Base-by-base conservation (phyloP, 2,113 vertebrate species). In the Callopanchax toddi region DNA sequence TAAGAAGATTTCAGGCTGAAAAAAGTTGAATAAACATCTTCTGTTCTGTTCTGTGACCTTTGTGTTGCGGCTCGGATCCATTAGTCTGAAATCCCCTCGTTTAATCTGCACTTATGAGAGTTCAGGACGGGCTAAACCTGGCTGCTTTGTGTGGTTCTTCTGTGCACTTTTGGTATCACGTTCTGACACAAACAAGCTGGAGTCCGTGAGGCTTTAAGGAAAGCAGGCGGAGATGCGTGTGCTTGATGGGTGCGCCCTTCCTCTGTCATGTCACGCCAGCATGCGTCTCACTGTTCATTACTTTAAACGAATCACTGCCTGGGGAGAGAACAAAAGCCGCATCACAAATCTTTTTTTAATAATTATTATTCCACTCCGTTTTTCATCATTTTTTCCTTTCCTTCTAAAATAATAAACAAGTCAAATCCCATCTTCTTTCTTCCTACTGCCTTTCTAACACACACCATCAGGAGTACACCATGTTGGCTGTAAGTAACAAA, bases 401-500 rank as follows among this genome's bases (percentile, higher is more conserved):
- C 25, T 76, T 65, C 59, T 73, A 46, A 74, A 77, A 49, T 65
- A 84, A 74, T 64, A 67, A 86, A 86, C 57, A 11, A 75, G 74
- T 85, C 56, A 86, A 91, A 77, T 70, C 75, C 83, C 93, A 90
- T 94, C 87, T 94, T 91, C 94, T 93, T 91, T 93, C 36, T 91
- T 91, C 91, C 92, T 91, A 89, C 88, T 92, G 93, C 92, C 92
- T 91, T 91, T 91, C 90, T 94, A 92, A 91, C 90, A 93, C 93
- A 96, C 93, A 44, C 42, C 42, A 20, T 86, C 94, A 98, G 96
- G 96, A 93, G 93, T 94, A 93, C 95, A 94, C 89, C 95, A 94
- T 91, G 91, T 92, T 74, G 91, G 94, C 94, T 97, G 96, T 98
- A 96, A 98, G 96, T 97, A 97, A 93, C 75, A 89, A 76, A 87